phyloP scores from a whole-genome alignment of 2,888 invertebrate genomes.

The Acrobasis consociella region DNA sequence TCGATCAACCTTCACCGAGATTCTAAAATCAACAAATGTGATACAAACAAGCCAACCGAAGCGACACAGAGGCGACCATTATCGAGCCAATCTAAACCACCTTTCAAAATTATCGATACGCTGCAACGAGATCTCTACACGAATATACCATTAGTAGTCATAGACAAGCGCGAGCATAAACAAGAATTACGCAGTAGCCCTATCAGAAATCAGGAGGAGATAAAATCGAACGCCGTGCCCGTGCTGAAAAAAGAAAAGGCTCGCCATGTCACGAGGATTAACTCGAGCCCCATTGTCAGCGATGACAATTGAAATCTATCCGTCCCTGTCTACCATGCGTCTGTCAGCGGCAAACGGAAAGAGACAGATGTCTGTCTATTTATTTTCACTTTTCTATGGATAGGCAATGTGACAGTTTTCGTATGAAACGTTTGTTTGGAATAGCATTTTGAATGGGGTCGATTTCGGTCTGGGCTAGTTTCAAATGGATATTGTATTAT shows the following conservation, averaged over 20 bases:
- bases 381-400: constrained; percentile 76
- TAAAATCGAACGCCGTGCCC: constrained; percentile 51
- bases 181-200: constrained; percentile 62
- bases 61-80: constrained; percentile 39
- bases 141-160: constrained; percentile 71
- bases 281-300: constrained; percentile 68
- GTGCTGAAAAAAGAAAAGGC: constrained; percentile 59
- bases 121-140: constrained; percentile 71
- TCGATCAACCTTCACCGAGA: background rate
- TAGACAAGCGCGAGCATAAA: constrained; percentile 62
- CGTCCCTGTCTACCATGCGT: constrained; percentile 56
- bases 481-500: constrained; percentile 65
- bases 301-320: constrained; percentile 73
- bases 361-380: constrained; percentile 65
- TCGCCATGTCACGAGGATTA: constrained; percentile 77
- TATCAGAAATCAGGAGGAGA: constrained; percentile 67
- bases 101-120: constrained; percentile 59
- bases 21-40: constrained; percentile 17
- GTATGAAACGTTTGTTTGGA: constrained; percentile 79
- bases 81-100: constrained; percentile 50
- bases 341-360: constrained; percentile 38
- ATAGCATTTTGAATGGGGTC: constrained; percentile 59
- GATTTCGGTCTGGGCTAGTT: constrained; percentile 50
- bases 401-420: constrained; percentile 77
- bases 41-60: constrained; percentile 22